Evolutionary conservation across 2,888 invertebrate species (phyloP).

Genomic region (Hermaeophaga mercurialis): DNA sequence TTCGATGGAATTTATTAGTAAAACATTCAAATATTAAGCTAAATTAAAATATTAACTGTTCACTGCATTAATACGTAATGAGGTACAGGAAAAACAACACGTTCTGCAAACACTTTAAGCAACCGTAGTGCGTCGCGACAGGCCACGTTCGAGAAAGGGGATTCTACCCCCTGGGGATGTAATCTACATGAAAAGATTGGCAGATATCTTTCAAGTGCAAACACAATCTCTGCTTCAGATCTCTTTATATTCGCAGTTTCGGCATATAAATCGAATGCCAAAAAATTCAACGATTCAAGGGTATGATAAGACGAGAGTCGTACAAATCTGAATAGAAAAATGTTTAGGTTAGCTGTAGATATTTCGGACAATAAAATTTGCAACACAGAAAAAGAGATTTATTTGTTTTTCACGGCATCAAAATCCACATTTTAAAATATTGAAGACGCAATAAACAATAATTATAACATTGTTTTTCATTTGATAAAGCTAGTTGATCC

Average conservation of each 20-base stretch:
- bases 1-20: no score
- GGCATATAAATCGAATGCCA: slow-evolving; percentile 20
- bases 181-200: slow-evolving; percentile 49
- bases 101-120: slow-evolving; percentile 11
- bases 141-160: slow-evolving; percentile 8
- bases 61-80: background rate
- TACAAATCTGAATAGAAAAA: slow-evolving; percentile 18
- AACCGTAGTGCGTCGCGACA: background rate
- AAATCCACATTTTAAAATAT: no score
- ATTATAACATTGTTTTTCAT: no score
- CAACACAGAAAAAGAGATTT: no score
- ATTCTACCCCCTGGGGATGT: slow-evolving; percentile 24
- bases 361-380: slow-evolving; percentile 5
- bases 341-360: slow-evolving; percentile 1
- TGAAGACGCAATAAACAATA: no score
- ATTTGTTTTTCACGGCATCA: no score
- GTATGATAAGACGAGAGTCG: slow-evolving; percentile 16
- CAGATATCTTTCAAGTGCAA: slow-evolving; percentile 54
- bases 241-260: slow-evolving; percentile 26
- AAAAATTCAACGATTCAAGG: slow-evolving; percentile 18
- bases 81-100: background rate
- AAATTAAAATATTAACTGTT: background rate
- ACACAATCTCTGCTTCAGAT: slow-evolving; percentile 44
- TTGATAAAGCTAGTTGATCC: no score
- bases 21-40: no score